Evolutionary conservation across 2,113 vertebrate species (phyloP), one percentile per base, ranked within the genome.

Genomic region (Stigmatopora argus): DNA sequence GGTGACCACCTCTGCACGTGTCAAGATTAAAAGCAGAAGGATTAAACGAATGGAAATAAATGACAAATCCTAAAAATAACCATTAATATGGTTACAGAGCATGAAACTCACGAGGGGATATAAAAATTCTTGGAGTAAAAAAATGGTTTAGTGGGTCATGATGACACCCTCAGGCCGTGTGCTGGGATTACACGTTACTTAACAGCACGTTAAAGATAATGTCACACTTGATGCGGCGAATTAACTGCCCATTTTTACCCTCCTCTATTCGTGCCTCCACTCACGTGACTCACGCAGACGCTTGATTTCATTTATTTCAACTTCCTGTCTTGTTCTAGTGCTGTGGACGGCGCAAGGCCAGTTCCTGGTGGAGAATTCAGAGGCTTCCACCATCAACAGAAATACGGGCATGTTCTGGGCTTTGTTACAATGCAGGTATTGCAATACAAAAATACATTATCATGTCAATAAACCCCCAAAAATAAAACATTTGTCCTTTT

Each of bases 371-470:
- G 89, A 94, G 73, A 99, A 98, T 86, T 99, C 97, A 0, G 91
- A 98, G 74, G 95, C 93, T 58, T 90, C 92, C 69, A 98, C 95
- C 15, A 98, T 99, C 83, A 97, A 95, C 83, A 94, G 93, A 81
- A 97, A 99, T 87, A 99, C 96, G 21, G 95, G 95, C 17, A 81
- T 99, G 74, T 99, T 99, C 83, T 99, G 96, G 97, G 96, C 94
- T n/a, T 93, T 99, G 5, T 68, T 99, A 19, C 97, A 99, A 75
- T 99, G 88, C 85, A 99, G 97, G 97, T 98, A 88, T 41, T 63
- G 35, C 26, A 31, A 31, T 31, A 2, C 1, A 31, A 31, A 31
- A 31, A 31, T 31, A 31, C 26, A 31, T 31, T 31, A 2, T 2
- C 26, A 31, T 2, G 26, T 31, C 26, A 31, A 31, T 31, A 31